Evolutionary conservation across 2,797 vertebrate species (phyloP).

Genomic region (Acanthopagrus latus): DNA sequence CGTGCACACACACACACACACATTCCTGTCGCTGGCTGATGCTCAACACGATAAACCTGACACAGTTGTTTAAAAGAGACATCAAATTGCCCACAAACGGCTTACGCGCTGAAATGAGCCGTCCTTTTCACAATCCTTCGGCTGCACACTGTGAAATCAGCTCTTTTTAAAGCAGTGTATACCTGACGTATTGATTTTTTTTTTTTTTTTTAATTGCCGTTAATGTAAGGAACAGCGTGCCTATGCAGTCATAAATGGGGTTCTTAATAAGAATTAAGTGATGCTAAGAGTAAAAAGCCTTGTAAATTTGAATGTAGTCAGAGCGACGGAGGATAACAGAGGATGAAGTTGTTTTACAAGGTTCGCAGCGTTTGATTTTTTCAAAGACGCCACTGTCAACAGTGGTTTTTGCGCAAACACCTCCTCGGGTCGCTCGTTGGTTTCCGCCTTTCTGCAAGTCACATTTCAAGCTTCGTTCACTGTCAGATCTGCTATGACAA

Average conservation of each 20-base stretch:
- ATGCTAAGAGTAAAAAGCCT: conserved; percentile 2
- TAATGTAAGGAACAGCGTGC: neutral
- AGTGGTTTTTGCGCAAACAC: conserved; percentile 25
- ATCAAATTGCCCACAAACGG: conserved; percentile 36
- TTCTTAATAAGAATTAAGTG: neutral
- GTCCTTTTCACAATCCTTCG: conserved; percentile 8
- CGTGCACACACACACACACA: neutral
- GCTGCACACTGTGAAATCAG: neutral
- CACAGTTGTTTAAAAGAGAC: conserved; percentile 46
- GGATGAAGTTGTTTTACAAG: conserved; percentile 5
- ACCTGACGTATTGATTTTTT: neutral
- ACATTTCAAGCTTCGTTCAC: conserved; percentile 40
- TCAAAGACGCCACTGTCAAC: conserved; percentile 1
- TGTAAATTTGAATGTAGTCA: neutral
- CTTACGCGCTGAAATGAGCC: conserved; percentile 7
- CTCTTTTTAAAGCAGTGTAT: neutral
- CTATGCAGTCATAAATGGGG: neutral
- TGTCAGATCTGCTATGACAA: conserved; percentile 32
- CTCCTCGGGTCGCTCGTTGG: conserved; percentile 3
- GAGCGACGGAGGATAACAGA: neutral
- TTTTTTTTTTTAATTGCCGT: neutral
- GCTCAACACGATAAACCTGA: conserved; percentile 35
- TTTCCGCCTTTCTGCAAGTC: conserved; percentile 13
- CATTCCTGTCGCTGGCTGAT: conserved; percentile 26
- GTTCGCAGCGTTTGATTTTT: neutral